Evolutionary conservation across 2,888 invertebrate genomes (phyloP), one percentile per base, ranked within the genome.

Genomic region (Himalopsyche anomala): DNA sequence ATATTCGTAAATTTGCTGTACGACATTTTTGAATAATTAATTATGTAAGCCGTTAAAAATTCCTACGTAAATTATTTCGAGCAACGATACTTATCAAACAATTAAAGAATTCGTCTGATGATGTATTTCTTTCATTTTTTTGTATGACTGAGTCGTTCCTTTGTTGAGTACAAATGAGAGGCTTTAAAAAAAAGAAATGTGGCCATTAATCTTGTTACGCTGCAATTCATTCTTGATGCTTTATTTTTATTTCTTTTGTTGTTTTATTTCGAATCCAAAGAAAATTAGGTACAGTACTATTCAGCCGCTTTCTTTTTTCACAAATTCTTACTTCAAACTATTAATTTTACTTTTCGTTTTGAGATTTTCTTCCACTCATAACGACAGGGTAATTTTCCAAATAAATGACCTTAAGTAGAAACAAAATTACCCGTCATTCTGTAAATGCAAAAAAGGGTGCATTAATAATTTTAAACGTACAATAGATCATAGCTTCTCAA

Each of bases 221-320:
- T 74, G 74, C 74, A 74, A 74, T 74, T 74, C 74, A 74, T 74
- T 74, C 74, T 74, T 5, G 74, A 38, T 74, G 74, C 74, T 74
- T 74, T 74, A 74, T 74, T 36, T 74, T n/a, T 74, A n/a, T 62
- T 74, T 11, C 74, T 74, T 74, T 74, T 74, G 74, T 74, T 74
- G 74, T 38, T 36, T 12, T 38, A 74, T 74, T 74, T 74, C 74
- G 74, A 74, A 74, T 74, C n/a, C 74, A 38, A 74, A 74, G 74
- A 74, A 74, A 62, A 36, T 38, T 74, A 74, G 12, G 62, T n/a
- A 56, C 2, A 45, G 45, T 45, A 2, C 6, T 40, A 45, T 51
- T 51, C 51, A 15, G 12, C 15, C 4, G 51, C 2, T 45, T 45
- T 45, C 15, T 51, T 51, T 51, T 51, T 15, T 15, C 8, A 51